Conservation (phyloP, 2,888 invertebrate species). For the Noctua janthe region DNA sequence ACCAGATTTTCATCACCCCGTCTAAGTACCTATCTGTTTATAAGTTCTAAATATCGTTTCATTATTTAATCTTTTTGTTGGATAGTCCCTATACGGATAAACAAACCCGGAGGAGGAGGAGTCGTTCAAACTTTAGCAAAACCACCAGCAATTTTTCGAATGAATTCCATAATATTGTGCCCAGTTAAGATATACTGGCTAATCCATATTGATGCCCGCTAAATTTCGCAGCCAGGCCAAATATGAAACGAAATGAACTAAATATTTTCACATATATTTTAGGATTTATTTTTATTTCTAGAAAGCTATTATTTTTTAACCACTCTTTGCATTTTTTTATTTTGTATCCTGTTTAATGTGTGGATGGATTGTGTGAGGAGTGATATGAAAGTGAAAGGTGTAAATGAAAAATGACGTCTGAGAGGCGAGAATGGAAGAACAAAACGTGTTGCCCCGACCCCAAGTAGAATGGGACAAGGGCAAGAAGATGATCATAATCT, state of each 20-base stretch:
- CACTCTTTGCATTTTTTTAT: neutral
- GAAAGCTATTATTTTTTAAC: neutral
- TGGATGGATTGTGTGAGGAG: neutral
- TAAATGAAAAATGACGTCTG: neutral
- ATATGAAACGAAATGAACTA: neutral
- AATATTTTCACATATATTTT: neutral
- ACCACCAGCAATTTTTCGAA: neutral
- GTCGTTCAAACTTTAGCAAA: neutral
- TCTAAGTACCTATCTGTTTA: neutral
- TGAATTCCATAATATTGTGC: conserved; percentile 2
- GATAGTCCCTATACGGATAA: neutral
- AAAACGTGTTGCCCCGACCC: neutral
- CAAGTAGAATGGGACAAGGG: neutral
- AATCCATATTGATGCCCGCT: conserved; percentile 24
- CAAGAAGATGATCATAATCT: neutral
- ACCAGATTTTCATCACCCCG: no score
- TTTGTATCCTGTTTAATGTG: neutral
- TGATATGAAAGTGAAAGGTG: neutral
- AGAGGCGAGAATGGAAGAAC: neutral
- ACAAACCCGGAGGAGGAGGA: neutral
- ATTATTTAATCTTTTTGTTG: neutral
- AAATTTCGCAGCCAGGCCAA: neutral
- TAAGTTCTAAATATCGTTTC: neutral
- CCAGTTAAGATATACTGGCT: conserved; percentile 1
- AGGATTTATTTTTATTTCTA: neutral